Evolutionary conservation across 2,113 vertebrate species (phyloP).

Genomic region (Aegithalos caudatus): DNA sequence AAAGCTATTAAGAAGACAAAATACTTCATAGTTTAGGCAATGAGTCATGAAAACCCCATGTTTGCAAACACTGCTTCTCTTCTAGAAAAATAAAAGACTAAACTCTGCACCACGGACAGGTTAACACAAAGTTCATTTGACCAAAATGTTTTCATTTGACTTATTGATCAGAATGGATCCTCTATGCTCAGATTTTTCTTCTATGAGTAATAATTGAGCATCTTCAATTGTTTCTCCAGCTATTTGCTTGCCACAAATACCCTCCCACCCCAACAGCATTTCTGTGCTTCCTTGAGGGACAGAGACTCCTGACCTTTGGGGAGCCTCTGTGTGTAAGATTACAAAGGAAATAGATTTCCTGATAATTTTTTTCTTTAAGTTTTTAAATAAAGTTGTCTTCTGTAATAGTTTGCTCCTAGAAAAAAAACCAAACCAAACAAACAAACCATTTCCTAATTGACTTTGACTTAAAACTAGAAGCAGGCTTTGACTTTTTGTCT

Average conservation of each 20-base stretch:
- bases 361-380: no score
- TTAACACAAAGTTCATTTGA: background rate
- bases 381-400: background rate
- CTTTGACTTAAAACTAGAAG: background rate
- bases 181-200: background rate
- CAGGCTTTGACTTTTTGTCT: background rate
- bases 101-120: background rate
- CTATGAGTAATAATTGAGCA: background rate
- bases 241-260: background rate
- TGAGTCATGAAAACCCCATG: background rate
- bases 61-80: background rate
- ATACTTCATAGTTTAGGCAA: background rate
- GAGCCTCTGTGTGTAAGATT: background rate
- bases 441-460: background rate
- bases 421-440: background rate
- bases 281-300: background rate
- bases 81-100: background rate
- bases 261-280: background rate
- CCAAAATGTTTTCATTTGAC: background rate
- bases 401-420: background rate
- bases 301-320: background rate
- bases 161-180: background rate
- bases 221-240: background rate
- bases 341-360: background rate
- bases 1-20: background rate